A percentile compares a stretch with the other conserved stretches of the same genome.
Evolutionary conservation across 2,888 invertebrate species (phyloP).

Genomic region (Cataglyphis cursor): DNA sequence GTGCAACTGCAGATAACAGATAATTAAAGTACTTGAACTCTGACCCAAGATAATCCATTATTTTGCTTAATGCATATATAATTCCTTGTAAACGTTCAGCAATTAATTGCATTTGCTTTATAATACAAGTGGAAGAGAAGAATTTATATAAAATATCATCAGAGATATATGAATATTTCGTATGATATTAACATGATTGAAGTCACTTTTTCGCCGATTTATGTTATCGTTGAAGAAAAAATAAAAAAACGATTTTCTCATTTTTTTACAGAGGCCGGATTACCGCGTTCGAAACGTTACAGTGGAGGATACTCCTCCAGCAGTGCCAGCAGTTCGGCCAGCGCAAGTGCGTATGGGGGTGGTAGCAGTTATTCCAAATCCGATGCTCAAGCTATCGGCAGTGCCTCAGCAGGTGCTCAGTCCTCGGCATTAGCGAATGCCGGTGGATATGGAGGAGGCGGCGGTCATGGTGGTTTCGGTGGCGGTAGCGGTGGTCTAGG

Average conservation of each 20-base stretch:
- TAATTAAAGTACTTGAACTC: constrained; percentile 31
- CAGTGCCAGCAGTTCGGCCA: constrained; percentile 67
- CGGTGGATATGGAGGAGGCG: constrained; percentile 41
- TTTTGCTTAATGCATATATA: constrained; percentile 19
- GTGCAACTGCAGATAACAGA: neutral
- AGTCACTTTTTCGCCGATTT: neutral
- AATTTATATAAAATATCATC: constrained; percentile 12
- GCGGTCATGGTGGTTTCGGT: constrained; percentile 29
- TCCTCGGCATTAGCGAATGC: constrained; percentile 57
- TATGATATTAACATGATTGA: neutral
- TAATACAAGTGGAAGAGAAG: neutral
- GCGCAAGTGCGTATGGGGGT: constrained; percentile 69
- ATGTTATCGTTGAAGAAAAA: neutral
- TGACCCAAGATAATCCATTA: constrained; percentile 38
- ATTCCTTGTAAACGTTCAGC: constrained; percentile 8
- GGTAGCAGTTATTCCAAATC: constrained; percentile 81
- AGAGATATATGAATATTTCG: neutral
- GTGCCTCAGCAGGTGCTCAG: constrained; percentile 75
- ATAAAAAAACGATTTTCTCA: neutral
- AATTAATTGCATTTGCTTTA: neutral
- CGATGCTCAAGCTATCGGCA: constrained; percentile 78
- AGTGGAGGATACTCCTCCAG: constrained; percentile 50
- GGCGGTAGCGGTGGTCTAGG: constrained; percentile 50
- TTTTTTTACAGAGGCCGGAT: constrained; percentile 16
- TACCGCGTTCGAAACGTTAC: constrained; percentile 43